Base-by-base conservation (phyloP, 2,797 vertebrate genomes). In the Premnoplex brunnescens region DNA sequence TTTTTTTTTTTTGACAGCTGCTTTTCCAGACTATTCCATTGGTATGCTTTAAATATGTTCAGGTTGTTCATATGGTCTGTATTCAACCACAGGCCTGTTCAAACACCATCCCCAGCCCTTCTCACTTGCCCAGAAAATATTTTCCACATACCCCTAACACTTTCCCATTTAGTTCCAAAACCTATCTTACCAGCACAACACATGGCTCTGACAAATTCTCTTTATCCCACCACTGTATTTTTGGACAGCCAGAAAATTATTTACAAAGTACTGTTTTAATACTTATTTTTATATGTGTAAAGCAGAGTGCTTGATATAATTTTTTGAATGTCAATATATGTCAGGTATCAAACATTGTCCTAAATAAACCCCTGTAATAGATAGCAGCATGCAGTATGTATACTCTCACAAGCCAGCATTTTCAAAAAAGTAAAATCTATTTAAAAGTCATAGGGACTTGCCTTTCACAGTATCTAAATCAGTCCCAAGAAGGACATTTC, bases 21-120 rank as follows among this genome's bases (percentile, higher is more conserved):
- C 34, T 73, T 88, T 89, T 85, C 37, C 67, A 90, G 44, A 56
- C 34, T 80, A 37, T 77, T 71, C 56, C 37, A 39, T 0, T 76
- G 32, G 24, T 52, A 51, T 0, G 0, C 18, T 73, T 67, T 27
- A 28, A 1, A 0, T 27, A 46, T 64, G 12, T 22, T 67, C 17
- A 59, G 9, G 14, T 32, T 73, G 27, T 26, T 82, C 0, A 0
- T 27, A 46, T 1, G 2, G 17, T 39, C 64, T 7, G 1, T 41
- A 36, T 78, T 83, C 24, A 88, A 60, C 6, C 0, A 1, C 39
- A 78, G 9, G 4, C 21, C 8, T 43, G 15, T 73, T 79, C 19
- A 87, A 87, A 85, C 32, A 92, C 28, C 15, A 60, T 76, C 41
- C 24, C 15, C 44, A 76, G n/a, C 3, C 30, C 36, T 71, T 12